Percentiles rank a stretch among this genome's conserved stretches.
Evolutionary conservation across 2,797 vertebrate genomes (phyloP).

Genomic region (Chelmon rostratus): DNA sequence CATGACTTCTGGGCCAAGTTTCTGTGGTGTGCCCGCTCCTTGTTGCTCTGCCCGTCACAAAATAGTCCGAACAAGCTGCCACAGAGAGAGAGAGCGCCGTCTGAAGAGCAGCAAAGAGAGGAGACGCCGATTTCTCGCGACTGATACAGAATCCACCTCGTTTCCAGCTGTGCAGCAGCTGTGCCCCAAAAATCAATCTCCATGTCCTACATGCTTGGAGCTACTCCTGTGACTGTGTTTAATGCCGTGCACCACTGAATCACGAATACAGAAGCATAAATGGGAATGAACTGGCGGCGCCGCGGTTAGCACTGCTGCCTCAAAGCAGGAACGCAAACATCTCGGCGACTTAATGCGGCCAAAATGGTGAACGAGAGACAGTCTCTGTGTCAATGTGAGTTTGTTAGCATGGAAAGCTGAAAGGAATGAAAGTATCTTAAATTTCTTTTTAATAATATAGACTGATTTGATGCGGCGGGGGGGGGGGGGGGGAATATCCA

Average conservation of each 20-base stretch:
- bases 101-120: neutral
- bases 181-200: conserved; percentile 8
- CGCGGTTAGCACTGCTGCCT: neutral
- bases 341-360: neutral
- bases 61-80: neutral
- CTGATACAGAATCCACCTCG: neutral
- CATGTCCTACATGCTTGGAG: conserved; percentile 13
- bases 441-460: neutral
- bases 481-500: too few species aligned
- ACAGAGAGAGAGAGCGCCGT: neutral
- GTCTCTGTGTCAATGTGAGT: too few species aligned
- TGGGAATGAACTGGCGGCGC: neutral
- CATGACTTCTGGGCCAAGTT: conserved; percentile 1
- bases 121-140: conserved; percentile 25
- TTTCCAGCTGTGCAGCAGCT: conserved; percentile 48
- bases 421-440: neutral
- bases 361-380: neutral
- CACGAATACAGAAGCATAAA: conserved; percentile 17
- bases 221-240: conserved; percentile 15
- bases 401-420: neutral
- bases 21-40: neutral
- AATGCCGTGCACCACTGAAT: conserved; percentile 8
- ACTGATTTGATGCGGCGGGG: neutral
- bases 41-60: neutral
- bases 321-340: neutral